Base-by-base conservation (phyloP, 2,888 invertebrate species). In the Brachyptera putata region DNA sequence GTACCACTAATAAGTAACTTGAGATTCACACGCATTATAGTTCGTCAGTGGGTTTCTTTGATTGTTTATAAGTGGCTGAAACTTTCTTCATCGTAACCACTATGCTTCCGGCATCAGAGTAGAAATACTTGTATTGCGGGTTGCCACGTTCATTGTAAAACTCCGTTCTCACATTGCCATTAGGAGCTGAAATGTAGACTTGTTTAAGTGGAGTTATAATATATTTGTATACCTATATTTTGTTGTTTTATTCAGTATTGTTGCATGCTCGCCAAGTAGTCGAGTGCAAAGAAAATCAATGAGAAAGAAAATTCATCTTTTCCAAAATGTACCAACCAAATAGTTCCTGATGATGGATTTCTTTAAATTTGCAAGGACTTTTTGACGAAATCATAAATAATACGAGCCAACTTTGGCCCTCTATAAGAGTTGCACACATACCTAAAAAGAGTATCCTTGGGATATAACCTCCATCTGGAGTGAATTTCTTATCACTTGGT, bases 401-500 rank as follows among this genome's bases (percentile, higher is more conserved):
- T n/a, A n/a, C n/a, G n/a, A n/a, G n/a, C n/a, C n/a, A n/a, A n/a
- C n/a, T n/a, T 37, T 37, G n/a, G 24, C 13, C 26, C 9, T 1
- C 1, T 1, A 22, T 22, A n/a, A 49, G 3, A n/a, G n/a, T n/a
- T n/a, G n/a, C n/a, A 34, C 50, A 58, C 59, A 66, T 68, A 76
- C 76, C 78, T 60, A 84, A 74, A 71, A 86, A 86, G 24, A 86
- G 72, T 36, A 86, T 82, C 67, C 86, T 78, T 3, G 86, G 86
- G 71, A 86, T 83, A 67, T 86, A 86, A 16, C 76, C 79, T 3
- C 86, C 86, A 67, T 86, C 86, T 0, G 85, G 86, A 1, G 79
- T 74, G 68, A 78, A 85, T 60, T 72, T 70, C 24, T 69, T 71
- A 49, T 74, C 77, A 2, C 74, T 72, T 0, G 82, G 81, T 65